Percentiles rank a stretch among this genome's conserved stretches.
Conservation (phyloP, 2,888 invertebrate genomes). For the Xanthorhoe designata region DNA sequence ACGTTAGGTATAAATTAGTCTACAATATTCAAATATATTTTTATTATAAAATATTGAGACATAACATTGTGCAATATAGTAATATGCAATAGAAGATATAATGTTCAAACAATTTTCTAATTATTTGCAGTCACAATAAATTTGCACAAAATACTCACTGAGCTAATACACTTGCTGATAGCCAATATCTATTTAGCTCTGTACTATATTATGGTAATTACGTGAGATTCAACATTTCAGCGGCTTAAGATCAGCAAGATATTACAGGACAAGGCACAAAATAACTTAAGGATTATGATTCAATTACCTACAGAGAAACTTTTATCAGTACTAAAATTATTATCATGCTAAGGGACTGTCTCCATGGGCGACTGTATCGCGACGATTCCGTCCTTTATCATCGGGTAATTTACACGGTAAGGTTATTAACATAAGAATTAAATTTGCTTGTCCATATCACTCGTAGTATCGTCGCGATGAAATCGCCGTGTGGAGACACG, state of each 20-base stretch:
- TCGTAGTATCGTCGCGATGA: no score
- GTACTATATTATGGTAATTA: constrained; percentile 42
- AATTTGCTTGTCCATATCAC: no score
- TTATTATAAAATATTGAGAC: constrained; percentile 81
- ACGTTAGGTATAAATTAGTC: constrained; percentile 43
- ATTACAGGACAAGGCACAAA: constrained; percentile 78
- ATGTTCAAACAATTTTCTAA: constrained; percentile 75
- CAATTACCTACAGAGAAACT: constrained; percentile 29
- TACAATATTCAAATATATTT: constrained; percentile 67
- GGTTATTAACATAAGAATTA: no score
- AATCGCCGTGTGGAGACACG: no score
- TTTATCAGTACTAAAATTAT: constrained; percentile 24
- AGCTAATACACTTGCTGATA: constrained; percentile 60
- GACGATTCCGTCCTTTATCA: no score
- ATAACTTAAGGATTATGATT: constrained; percentile 51
- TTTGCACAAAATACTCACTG: constrained; percentile 76
- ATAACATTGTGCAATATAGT: constrained; percentile 83
- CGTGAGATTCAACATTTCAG: constrained; percentile 46
- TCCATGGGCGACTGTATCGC: no score
- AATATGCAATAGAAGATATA: constrained; percentile 74
- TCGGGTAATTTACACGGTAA: no score
- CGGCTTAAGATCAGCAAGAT: constrained; percentile 55
- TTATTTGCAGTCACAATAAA: constrained; percentile 76
- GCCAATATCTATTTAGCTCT: constrained; percentile 45
- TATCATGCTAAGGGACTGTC: no score